phyloP scores from a whole-genome alignment of 2,888 invertebrate genomes.

The Sthenelais limicola region DNA sequence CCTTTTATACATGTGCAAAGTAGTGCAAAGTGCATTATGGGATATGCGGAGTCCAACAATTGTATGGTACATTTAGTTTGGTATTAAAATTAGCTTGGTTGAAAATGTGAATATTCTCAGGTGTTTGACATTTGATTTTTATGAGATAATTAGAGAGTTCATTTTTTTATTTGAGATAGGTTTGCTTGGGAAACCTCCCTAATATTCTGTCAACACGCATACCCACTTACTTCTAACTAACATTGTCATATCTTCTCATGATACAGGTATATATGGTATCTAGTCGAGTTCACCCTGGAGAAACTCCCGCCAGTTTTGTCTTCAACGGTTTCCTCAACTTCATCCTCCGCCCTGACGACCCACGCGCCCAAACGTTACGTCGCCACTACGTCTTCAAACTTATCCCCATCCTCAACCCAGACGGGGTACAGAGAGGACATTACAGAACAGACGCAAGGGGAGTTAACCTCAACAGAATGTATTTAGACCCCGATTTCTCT shows the following conservation, averaged over 20 bases:
- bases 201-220: not conserved
- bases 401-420: conserved; percentile 92
- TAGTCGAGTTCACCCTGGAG: conserved; percentile 92
- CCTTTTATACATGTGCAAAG: too few species aligned
- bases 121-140: not conserved
- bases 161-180: too few species aligned
- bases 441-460: conserved; percentile 85
- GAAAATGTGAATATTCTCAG: too few species aligned
- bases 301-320: conserved; percentile 91
- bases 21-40: too few species aligned
- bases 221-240: not conserved
- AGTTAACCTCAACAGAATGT: conserved; percentile 89
- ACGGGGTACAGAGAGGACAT: conserved; percentile 85
- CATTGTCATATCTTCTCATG: not conserved
- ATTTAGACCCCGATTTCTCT: conserved; percentile 82
- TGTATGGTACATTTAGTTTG: too few species aligned
- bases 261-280: conserved; percentile 85
- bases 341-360: conserved; percentile 81
- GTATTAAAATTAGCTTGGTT: too few species aligned
- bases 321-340: conserved; percentile 90
- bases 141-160: too few species aligned
- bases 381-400: conserved; percentile 85
- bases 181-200: too few species aligned
- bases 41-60: too few species aligned
- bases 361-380: conserved; percentile 82